Evolutionary conservation across 2,888 invertebrate species (phyloP), one percentile per base, ranked within the genome.

Genomic region (Xanthia togata): DNA sequence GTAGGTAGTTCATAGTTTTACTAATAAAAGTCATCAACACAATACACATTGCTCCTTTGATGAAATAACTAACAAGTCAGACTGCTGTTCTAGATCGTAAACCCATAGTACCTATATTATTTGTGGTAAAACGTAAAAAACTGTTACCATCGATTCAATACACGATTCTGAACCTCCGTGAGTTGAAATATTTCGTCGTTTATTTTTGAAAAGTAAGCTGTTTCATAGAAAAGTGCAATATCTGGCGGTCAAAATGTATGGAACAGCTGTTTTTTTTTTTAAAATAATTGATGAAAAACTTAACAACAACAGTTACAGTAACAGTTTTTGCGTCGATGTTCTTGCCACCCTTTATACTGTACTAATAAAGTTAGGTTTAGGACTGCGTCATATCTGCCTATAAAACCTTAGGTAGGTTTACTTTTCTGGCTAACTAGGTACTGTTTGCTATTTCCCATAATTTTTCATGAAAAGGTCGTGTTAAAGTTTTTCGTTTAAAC

Each of bases 361-460:
- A 62, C 47, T 65, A 70, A 79, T 81, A 86, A 79, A 67, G 20
- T 64, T 12, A 44, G 20, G 44, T 41, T 14, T 47, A 79, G 8
- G 5, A 20, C 55, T 70, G 47, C 53, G 53, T 74, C 63, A 69
- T 71, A 81, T 53, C 57, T 53, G n/a, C 71, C 62, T 74, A 75
- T 68, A 62, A 73, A 76, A 76, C 68, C 62, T 31, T 31, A 73
- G 73, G 60, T 69, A 12, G 79, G 76, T 81, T 73, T 76, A 77
- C 67, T 67, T 76, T 86, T 64, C 70, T 38, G 35, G 2, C 41
- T 44, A 87, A 86, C 63, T 80, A 69, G 80, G 80, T 82, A 53
- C 35, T 73, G 69, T 77, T 76, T 53, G 63, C 64, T 73, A 71
- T 76, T 79, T 53, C 63, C 50, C 76, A 47, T 76, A 73, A n/a